phyloP scores from a whole-genome alignment of 1,140 invertebrate species.

The Drosophila oshimai region DNA sequence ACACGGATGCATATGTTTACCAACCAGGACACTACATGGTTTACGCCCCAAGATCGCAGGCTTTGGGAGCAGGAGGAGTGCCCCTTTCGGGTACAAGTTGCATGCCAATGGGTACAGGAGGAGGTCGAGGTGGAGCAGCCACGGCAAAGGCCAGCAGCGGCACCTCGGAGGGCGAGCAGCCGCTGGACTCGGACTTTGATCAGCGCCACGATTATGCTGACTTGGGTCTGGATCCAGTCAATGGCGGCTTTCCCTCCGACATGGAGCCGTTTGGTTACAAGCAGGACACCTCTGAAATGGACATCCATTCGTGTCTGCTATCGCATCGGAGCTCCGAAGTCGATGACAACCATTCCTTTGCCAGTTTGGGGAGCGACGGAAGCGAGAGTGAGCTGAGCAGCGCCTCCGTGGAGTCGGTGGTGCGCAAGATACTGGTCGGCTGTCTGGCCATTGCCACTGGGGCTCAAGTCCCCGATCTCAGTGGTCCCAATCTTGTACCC shows the following conservation, averaged over 20 bases:
- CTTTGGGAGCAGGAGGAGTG: background rate
- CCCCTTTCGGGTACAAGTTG: too few species aligned
- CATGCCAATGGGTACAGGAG: too few species aligned
- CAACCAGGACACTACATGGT: conserved; percentile 34
- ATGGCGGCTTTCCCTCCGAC: conserved; percentile 43
- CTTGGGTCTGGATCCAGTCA: conserved; percentile 27
- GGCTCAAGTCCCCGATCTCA: conserved; percentile 43
- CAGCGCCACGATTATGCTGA: conserved; percentile 26
- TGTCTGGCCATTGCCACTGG: conserved; percentile 59
- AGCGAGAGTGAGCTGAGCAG: conserved; percentile 51
- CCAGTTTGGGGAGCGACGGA: conserved; percentile 33
- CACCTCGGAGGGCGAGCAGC: conserved; percentile 47
- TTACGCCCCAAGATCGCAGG: background rate
- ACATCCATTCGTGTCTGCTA: background rate
- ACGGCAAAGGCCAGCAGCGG: conserved; percentile 23
- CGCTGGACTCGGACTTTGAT: conserved; percentile 41
- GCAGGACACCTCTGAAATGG: conserved; percentile 11
- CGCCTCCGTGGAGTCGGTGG: conserved; percentile 57
- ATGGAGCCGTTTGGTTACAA: conserved; percentile 20
- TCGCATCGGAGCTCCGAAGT: conserved; percentile 21
- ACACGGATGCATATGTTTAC: conserved; percentile 40
- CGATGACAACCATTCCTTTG: conserved; percentile 21
- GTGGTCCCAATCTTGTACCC: conserved; percentile 60
- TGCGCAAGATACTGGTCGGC: conserved; percentile 44
- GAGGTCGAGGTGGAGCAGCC: background rate